Evolutionary conservation across 2,888 invertebrate genomes (phyloP).

Genomic region (Microdon myrmicae): DNA sequence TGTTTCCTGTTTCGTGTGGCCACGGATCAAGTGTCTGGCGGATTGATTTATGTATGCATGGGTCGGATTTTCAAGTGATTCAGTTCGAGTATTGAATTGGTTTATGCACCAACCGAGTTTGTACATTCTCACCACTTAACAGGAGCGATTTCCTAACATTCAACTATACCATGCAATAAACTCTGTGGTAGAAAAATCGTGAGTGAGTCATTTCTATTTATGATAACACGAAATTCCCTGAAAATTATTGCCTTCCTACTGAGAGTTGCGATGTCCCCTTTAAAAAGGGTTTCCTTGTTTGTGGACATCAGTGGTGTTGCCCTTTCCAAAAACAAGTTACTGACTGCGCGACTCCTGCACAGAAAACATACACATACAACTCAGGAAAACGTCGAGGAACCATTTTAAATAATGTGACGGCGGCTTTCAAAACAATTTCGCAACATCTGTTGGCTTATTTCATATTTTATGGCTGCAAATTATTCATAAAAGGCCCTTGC

Average conservation of each 20-base stretch:
- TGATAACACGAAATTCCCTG: conserved; percentile 49
- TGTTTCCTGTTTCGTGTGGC: conserved; percentile 14
- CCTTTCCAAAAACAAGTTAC: conserved; percentile 14
- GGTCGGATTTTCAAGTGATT: no score
- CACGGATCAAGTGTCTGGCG: no score
- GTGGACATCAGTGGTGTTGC: conserved; percentile 15
- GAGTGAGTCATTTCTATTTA: conserved; percentile 48
- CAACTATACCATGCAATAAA: no score
- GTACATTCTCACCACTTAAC: no score
- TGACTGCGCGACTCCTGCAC: conserved; percentile 11
- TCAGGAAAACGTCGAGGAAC: conserved; percentile 7
- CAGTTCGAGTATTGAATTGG: no score
- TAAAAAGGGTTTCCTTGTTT: conserved; percentile 19
- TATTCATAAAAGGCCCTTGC: conserved; percentile 64
- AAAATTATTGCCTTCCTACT: conserved; percentile 45
- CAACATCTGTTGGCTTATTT: conserved; percentile 68
- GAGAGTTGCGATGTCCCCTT: conserved; percentile 37
- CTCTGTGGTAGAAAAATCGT: conserved; percentile 36
- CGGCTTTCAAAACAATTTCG: conserved; percentile 68
- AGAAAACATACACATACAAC: conserved; percentile 2
- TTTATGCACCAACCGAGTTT: no score
- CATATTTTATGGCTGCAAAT: conserved; percentile 68
- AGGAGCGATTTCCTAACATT: no score
- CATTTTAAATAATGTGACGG: conserved; percentile 65
- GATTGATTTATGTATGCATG: no score